A percentile compares a stretch with the other conserved stretches of the same genome.
Conservation (phyloP, 2,888 invertebrate species). For the Lasioglossum villosulum region DNA sequence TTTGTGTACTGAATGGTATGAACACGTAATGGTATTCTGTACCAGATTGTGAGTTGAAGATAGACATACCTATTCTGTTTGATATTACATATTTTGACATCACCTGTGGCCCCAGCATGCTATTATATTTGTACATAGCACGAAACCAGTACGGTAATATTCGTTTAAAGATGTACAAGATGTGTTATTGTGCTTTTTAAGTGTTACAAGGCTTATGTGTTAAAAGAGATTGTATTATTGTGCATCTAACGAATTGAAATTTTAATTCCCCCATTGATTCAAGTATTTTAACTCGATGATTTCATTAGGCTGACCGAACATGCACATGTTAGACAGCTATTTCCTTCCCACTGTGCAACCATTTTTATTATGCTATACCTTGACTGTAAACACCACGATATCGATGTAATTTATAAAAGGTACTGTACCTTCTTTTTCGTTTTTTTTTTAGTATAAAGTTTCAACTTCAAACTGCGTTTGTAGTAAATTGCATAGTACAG, state of each 20-base stretch:
- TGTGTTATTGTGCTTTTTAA: slow-evolving; percentile 65
- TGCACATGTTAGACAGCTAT: slow-evolving; percentile 62
- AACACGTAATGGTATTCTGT: slow-evolving; percentile 69
- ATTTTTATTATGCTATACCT: slow-evolving; percentile 38
- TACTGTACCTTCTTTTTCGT: slow-evolving; percentile 34
- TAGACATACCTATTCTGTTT: slow-evolving; percentile 66
- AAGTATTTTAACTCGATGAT: slow-evolving; percentile 60
- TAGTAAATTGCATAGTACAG: slow-evolving; percentile 45
- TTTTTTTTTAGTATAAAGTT: slow-evolving; percentile 32
- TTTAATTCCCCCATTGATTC: slow-evolving; percentile 44
- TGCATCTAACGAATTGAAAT: slow-evolving; percentile 64
- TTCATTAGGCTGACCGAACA: slow-evolving; percentile 62
- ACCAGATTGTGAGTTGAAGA: slow-evolving; percentile 62
- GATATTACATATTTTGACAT: slow-evolving; percentile 68
- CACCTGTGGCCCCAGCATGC: slow-evolving; percentile 71
- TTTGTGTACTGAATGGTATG: slow-evolving; percentile 67
- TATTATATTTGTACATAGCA: slow-evolving; percentile 63
- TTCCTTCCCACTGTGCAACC: slow-evolving; percentile 54
- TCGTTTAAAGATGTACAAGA: slow-evolving; percentile 57
- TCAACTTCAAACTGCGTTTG: slow-evolving; percentile 28
- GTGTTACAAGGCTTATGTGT: slow-evolving; percentile 66
- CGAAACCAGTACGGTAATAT: slow-evolving; percentile 58
- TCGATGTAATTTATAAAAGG: slow-evolving; percentile 45
- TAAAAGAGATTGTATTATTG: slow-evolving; percentile 62
- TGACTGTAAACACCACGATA: slow-evolving; percentile 50